These are phyloP conservation scores for Ptilorrhoa leucosticta DNA, from an alignment of 2,113 vertebrate genomes.

Conservation along the genomic window DNA sequence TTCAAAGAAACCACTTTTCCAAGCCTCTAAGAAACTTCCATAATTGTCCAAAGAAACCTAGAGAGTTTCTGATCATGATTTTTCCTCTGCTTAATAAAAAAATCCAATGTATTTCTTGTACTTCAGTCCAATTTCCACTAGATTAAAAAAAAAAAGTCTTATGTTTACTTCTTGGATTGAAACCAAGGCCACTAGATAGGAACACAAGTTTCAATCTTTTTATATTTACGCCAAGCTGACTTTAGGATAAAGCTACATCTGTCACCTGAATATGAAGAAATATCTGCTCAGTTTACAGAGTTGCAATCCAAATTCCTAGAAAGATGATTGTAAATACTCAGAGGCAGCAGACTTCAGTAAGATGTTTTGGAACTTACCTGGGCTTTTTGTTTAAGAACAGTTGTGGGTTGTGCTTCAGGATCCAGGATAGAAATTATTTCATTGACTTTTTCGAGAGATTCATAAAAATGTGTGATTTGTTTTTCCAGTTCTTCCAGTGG, in stretches of 20 bases:
- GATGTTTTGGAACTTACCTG: constrained; percentile 76
- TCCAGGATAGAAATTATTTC: constrained; percentile 81
- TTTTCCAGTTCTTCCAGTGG: constrained; percentile 90
- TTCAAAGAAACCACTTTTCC: neutral
- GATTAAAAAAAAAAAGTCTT: neutral
- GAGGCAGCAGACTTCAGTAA: neutral
- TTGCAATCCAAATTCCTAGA: neutral
- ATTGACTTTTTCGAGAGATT: constrained; percentile 83
- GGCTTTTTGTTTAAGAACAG: constrained; percentile 84
- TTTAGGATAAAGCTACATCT: neutral
- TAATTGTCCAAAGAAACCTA: neutral
- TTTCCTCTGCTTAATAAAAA: neutral
- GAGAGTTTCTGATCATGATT: neutral
- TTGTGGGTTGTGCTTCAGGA: constrained; percentile 76
- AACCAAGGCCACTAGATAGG: neutral
- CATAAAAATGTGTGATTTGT: constrained; percentile 87
- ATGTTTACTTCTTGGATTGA: neutral
- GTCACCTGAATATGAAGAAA: neutral
- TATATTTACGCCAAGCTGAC: neutral
- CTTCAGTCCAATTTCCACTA: neutral
- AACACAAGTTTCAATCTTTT: neutral
- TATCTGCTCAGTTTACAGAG: neutral
- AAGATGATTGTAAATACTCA: neutral
- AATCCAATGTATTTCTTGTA: neutral
- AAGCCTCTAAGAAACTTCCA: neutral